phyloP scores from a whole-genome alignment of 1,140 invertebrate species.

The fruit fly (Drosophila melanogaster) region DNA sequence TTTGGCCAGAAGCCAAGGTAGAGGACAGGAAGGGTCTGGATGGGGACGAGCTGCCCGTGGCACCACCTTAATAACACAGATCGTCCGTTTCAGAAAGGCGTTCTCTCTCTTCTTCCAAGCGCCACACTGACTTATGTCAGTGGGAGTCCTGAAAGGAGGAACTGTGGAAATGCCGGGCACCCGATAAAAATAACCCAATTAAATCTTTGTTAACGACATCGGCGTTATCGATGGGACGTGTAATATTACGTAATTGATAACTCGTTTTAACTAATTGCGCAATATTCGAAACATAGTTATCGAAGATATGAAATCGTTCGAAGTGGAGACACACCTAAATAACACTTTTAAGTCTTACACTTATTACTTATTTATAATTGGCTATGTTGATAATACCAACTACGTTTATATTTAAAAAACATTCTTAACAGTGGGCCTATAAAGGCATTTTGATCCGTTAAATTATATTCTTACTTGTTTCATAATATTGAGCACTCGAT shows the following conservation, averaged over 20 bases:
- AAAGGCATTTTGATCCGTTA: no score
- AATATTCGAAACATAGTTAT: neutral
- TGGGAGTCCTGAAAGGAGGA: slow-evolving; percentile 1
- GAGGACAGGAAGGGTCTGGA: slow-evolving; percentile 21
- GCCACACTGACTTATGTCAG: slow-evolving; percentile 9
- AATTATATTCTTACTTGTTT: neutral
- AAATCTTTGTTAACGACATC: neutral
- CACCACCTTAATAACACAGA: slow-evolving; percentile 26
- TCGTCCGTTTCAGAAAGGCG: neutral
- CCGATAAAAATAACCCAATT: neutral
- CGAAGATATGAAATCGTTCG: no score
- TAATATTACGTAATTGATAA: no score
- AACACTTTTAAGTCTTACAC: no score
- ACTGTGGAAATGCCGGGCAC: neutral
- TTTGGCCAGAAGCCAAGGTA: slow-evolving; percentile 57
- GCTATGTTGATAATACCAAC: no score
- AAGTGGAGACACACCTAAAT: neutral
- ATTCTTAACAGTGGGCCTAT: no score
- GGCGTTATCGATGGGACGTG: neutral
- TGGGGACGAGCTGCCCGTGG: slow-evolving; percentile 23
- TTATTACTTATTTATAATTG: no score
- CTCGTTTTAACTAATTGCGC: neutral
- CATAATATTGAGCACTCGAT: neutral
- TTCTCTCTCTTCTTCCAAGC: neutral
- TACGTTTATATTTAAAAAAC: no score